Evolutionary conservation across 2,888 invertebrate genomes (phyloP), one percentile per base, ranked within the genome.

Genomic region (Apodemia duryi): DNA sequence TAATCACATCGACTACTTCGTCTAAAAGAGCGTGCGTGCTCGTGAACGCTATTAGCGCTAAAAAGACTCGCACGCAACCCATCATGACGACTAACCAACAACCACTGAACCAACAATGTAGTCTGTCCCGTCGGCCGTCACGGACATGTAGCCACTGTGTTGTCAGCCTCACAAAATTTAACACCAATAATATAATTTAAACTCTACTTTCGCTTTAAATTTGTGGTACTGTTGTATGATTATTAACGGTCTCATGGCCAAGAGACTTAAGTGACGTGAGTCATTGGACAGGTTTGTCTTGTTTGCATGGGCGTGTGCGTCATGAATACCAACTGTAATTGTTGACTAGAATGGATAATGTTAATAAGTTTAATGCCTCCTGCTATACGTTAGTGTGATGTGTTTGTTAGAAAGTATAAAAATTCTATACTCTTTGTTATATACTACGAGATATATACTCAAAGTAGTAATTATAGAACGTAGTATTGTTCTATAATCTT

Each of bases 1-100:
- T 90, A 29, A 95, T 76, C 13, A 95, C 89, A 79, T 95, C 95
- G 62, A 94, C 78, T 1, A 93, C 93, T 73, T 94, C 94, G 72
- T 93, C 94, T 38, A 94, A 79, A 62, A 94, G 73, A 32, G 92
- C 93, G 75, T 75, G 75, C 77, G 80, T 75, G 73, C 70, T 74
- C 66, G 81, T 75, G 69, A 86, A 70, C 67, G 78, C 80, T 69
- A 82, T 69, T 21, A 88, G 69, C 75, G 81, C 77, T 73, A 86
- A 74, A 68, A 82, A 68, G 70, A 78, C 77, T 77, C 79, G 76
- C 82, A 78, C 73, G 77, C 81, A 80, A 69, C 73, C 82, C 77
- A 77, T 73, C 90, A 91, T 91, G 83, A 74, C 83, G 84, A 75
- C 79, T 83, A 83, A 74, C 80, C 81, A 77, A 75, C 80, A 77